Base-by-base conservation (phyloP, 2,888 invertebrate genomes). In the Troides aeacus region DNA sequence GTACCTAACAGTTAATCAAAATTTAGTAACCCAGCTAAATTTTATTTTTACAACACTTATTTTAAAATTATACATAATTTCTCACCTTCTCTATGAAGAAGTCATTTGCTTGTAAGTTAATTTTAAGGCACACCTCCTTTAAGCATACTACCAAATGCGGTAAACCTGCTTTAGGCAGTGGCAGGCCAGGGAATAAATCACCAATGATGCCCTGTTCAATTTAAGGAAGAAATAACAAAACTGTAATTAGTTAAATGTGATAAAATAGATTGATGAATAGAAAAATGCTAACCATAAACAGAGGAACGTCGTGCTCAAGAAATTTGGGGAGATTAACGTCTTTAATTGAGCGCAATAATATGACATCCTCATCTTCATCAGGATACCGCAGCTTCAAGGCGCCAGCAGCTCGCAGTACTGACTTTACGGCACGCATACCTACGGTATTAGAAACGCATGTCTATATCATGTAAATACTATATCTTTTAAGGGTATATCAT, bases 321-420 rank as follows among this genome's bases (percentile, higher is more conserved):
- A 99, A 99, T 86, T 99, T 99, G 0, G 99, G 98, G 69, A 98
- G 87, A 87, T 99, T 99, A 24, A 99, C 97, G 86, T 99, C 98
- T 81, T 97, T 96, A 77, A 99, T 98, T 36, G 99, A 98, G 24
- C 98, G 94, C 71, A 98, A 86, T 58, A 99, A 94, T 71, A 99
- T 93, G 74, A 96, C 94, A 79, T 97, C 97, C 86, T 99, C 99
- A 59, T 95, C 94, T 82, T 98, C 97, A 62, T 97, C 94, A 0
- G 97, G 97, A 85, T 97, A 98, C 64, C 97, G 95, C 39, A 98
- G 89, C 84, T 99, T 99, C 30, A 99, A 88, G 58, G 97, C 97
- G 15, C 97, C 98, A 0, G 98, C 98, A 0, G 98, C 98, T 69
- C 97, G 95, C 59, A 99, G 87, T 1, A 99, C 99, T 0, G 97